phyloP scores from a whole-genome alignment of 2,797 vertebrate genomes.

The Bradypodion ventrale region DNA sequence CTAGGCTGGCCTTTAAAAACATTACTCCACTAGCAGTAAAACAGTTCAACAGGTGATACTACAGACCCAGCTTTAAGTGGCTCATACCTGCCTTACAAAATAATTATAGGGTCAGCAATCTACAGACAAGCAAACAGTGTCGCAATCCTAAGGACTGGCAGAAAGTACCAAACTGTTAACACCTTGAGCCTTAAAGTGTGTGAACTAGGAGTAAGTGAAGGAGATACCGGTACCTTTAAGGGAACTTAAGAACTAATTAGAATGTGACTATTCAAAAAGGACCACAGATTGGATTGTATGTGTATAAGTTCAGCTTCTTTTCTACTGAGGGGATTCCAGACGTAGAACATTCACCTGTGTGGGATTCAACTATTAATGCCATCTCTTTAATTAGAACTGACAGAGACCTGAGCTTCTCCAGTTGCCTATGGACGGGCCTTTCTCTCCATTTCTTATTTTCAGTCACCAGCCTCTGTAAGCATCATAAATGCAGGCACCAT shows the following conservation, averaged over 20 bases:
- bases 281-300: too few species aligned
- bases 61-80: neutral
- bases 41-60: too few species aligned
- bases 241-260: too few species aligned
- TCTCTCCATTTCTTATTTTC: too few species aligned
- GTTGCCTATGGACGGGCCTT: too few species aligned
- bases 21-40: neutral
- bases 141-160: neutral
- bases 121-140: too few species aligned
- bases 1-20: too few species aligned
- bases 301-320: too few species aligned
- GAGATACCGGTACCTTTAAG: neutral
- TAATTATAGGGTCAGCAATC: neutral
- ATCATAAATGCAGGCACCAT: too few species aligned
- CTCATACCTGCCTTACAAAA: neutral
- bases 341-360: neutral
- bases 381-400: neutral
- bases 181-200: neutral
- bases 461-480: too few species aligned
- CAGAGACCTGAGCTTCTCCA: neutral
- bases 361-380: too few species aligned
- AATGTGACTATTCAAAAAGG: neutral
- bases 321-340: neutral
- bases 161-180: neutral
- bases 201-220: neutral